A percentile compares a stretch with the other conserved stretches of the same genome.
Conservation (phyloP, 1,140 invertebrate species). For the Tyrophagus putrescentiae region DNA sequence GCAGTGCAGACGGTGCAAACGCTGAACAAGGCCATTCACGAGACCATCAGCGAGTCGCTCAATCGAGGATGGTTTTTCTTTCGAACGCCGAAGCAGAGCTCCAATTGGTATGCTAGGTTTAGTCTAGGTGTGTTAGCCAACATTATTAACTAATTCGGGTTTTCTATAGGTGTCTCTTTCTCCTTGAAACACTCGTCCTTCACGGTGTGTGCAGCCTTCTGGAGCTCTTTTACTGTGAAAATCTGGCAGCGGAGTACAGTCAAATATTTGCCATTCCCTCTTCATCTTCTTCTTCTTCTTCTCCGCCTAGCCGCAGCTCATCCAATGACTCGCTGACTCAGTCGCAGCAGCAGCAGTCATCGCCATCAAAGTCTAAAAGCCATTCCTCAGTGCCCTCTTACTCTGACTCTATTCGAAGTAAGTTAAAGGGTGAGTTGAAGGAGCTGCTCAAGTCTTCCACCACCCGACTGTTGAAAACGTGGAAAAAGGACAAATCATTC, state of each 20-base stretch:
- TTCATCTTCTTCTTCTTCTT: not conserved
- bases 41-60: not conserved
- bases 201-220: not conserved
- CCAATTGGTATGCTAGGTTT: too few relatives aligned
- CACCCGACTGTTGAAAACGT: not conserved
- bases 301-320: not conserved
- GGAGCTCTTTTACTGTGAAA: not conserved
- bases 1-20: not conserved
- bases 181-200: not conserved
- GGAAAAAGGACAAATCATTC: conserved; percentile 6
- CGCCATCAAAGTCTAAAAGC: not conserved
- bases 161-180: too few relatives aligned
- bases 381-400: not conserved
- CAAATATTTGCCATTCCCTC: not conserved
- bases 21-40: not conserved
- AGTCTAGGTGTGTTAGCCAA: too few relatives aligned
- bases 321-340: not conserved
- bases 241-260: not conserved
- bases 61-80: conserved; percentile 3
- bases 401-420: conserved; percentile 2
- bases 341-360: not conserved
- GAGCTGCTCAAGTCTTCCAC: not conserved
- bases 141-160: too few relatives aligned
- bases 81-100: not conserved
- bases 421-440: not conserved